phyloP scores from a whole-genome alignment of 2,113 vertebrate species.

The Aegotheles bennettii region DNA sequence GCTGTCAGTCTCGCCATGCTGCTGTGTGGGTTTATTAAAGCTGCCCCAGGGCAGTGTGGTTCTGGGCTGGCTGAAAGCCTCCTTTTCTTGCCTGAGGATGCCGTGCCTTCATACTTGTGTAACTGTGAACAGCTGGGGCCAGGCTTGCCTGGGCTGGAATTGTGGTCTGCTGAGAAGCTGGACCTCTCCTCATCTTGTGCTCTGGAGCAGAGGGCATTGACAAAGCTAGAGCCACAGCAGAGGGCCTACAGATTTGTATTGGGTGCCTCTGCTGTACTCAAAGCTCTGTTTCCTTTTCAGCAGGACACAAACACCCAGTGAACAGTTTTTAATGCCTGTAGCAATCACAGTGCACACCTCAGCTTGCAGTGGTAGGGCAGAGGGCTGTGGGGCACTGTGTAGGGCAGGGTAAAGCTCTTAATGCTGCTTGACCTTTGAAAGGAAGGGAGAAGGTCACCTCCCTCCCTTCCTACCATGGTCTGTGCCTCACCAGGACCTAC shows the following conservation, averaged over 20 bases:
- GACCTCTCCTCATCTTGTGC: not conserved
- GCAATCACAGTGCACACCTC: too few relatives aligned
- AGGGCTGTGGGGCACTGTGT: not conserved
- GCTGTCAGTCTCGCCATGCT: too few relatives aligned
- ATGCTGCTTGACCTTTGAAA: not conserved
- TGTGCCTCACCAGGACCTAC: not conserved
- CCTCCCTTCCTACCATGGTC: not conserved
- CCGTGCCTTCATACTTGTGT: not conserved
- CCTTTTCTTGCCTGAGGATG: not conserved
- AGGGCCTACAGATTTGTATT: not conserved
- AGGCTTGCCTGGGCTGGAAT: not conserved
- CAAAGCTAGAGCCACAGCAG: not conserved
- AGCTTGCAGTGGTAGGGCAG: not conserved
- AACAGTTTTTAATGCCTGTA: too few relatives aligned
- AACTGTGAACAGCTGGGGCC: not conserved
- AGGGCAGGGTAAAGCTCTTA: not conserved
- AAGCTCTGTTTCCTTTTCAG: not conserved
- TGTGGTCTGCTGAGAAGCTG: not conserved
- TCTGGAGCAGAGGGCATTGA: not conserved
- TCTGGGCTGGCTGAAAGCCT: not conserved
- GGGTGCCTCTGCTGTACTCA: not conserved
- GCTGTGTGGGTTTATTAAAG: not conserved
- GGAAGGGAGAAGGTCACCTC: not conserved
- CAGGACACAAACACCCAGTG: too few relatives aligned
- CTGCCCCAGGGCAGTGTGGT: too few relatives aligned